Conservation (phyloP, 2,113 vertebrate species). For the Puntigrus tetrazona region DNA sequence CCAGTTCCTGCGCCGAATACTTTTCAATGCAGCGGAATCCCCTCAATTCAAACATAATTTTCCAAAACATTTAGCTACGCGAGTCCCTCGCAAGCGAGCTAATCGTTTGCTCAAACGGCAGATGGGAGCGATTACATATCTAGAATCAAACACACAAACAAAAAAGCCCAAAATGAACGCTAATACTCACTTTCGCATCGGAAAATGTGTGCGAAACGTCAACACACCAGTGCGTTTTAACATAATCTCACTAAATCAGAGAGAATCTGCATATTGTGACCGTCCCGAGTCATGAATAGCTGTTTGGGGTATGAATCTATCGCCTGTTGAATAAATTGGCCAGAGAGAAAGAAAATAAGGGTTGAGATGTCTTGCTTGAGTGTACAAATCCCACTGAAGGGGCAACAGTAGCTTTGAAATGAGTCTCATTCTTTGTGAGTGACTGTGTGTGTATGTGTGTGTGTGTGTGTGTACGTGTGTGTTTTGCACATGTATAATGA, state of each 20-base stretch:
- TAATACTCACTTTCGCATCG: neutral
- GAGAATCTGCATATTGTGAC: constrained; percentile 1
- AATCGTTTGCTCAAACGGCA: constrained; percentile 30
- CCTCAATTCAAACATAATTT: constrained; percentile 57
- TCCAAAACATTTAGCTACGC: constrained; percentile 47
- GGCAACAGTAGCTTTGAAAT: constrained; percentile 47
- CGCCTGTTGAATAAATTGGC: constrained; percentile 54
- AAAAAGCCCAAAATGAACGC: constrained; percentile 16
- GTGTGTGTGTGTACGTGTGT: constrained; percentile 38
- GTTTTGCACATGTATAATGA: constrained; percentile 66
- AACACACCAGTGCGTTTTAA: neutral
- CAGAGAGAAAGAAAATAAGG: constrained; percentile 46
- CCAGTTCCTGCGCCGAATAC: constrained; percentile 68
- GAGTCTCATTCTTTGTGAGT: constrained; percentile 46
- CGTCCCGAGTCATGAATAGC: constrained; percentile 21
- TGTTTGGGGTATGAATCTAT: constrained; percentile 32
- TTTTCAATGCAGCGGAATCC: constrained; percentile 65
- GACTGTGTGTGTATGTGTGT: constrained; percentile 11
- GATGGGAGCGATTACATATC: constrained; percentile 35
- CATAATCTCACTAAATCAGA: constrained; percentile 17
- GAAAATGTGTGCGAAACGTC: neutral
- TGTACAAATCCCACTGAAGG: constrained; percentile 62
- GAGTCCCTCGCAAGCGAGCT: constrained; percentile 13
- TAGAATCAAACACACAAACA: constrained; percentile 28
- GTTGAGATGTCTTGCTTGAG: constrained; percentile 61